Evolutionary conservation across 2,113 vertebrate species (phyloP).

Genomic region (Syngnathus floridae): DNA sequence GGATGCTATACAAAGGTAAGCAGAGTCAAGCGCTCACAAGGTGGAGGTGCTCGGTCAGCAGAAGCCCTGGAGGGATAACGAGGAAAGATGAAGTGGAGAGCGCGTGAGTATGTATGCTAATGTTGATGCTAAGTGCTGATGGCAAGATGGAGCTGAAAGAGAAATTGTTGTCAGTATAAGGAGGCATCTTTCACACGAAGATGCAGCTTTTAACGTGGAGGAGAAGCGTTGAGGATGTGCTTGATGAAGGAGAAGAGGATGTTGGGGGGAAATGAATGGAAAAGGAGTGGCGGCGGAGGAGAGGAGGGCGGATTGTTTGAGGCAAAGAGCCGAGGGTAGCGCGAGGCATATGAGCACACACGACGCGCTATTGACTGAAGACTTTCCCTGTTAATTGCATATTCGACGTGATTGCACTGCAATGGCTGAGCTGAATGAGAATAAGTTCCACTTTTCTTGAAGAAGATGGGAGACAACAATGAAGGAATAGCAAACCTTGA

Average conservation of each 20-base stretch:
- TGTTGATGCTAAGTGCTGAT: conserved; percentile 39
- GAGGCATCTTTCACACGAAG: conserved; percentile 27
- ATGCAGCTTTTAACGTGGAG: conserved; percentile 32
- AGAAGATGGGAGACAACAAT: conserved; percentile 4
- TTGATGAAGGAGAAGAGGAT: conserved; percentile 40
- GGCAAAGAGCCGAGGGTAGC: conserved; percentile 22
- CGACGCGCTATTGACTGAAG: conserved; percentile 51
- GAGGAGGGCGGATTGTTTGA: background rate
- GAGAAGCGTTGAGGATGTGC: conserved; percentile 29
- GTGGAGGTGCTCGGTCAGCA: conserved; percentile 21
- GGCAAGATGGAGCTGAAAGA: conserved; percentile 44
- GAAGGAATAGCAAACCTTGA: background rate
- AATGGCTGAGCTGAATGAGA: conserved; percentile 41
- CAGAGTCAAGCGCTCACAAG: conserved; percentile 41
- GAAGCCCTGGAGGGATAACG: conserved; percentile 27
- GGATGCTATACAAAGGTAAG: conserved; percentile 34
- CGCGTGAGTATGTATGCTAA: conserved; percentile 9
- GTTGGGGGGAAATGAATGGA: conserved; percentile 32
- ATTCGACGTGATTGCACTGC: conserved; percentile 50
- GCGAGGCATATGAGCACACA: conserved; percentile 41
- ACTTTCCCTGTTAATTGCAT: conserved; percentile 57
- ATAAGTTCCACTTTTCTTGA: conserved; percentile 22
- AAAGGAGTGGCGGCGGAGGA: conserved; percentile 21
- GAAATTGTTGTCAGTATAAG: conserved; percentile 43
- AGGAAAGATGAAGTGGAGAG: conserved; percentile 9